Conservation (phyloP, 2,888 invertebrate species). For the Abscondita cerata region DNA sequence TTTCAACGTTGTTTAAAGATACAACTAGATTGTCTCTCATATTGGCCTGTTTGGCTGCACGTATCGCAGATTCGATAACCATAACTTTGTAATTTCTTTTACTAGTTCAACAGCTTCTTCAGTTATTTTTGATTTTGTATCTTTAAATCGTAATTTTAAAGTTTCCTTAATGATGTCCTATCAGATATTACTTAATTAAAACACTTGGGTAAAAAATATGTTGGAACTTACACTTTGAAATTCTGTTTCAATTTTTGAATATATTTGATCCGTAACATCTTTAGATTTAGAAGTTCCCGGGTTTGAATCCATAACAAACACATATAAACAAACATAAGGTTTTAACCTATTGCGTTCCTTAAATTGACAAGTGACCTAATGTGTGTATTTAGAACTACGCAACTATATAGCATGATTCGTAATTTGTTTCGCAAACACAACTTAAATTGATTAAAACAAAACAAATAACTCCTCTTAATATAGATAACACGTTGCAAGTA, state of each 20-base stretch:
- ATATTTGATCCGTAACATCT: background rate
- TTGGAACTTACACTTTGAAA: slow-evolving; percentile 13
- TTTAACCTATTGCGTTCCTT: too few relatives aligned
- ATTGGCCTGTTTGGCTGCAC: slow-evolving; percentile 63
- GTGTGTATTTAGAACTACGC: too few relatives aligned
- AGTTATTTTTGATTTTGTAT: slow-evolving; percentile 64
- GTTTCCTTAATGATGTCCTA: slow-evolving; percentile 65
- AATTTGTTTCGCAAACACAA: too few relatives aligned
- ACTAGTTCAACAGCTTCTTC: slow-evolving; percentile 64
- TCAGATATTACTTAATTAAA: slow-evolving; percentile 23
- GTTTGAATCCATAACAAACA: background rate
- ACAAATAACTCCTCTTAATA: too few relatives aligned
- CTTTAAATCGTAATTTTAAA: slow-evolving; percentile 62
- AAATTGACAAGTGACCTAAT: too few relatives aligned
- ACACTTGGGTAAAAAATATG: background rate
- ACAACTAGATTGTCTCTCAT: slow-evolving; percentile 60
- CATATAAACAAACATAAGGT: background rate
- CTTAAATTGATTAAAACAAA: too few relatives aligned
- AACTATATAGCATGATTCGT: too few relatives aligned
- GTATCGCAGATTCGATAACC: slow-evolving; percentile 63
- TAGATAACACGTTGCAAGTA: too few relatives aligned
- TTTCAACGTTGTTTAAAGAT: slow-evolving; percentile 64
- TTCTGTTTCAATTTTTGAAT: slow-evolving; percentile 11
- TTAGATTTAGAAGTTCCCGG: background rate
- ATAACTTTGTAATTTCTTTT: slow-evolving; percentile 62